phyloP scores from a whole-genome alignment of 1,140 invertebrate genomes.

The Sitodiplosis mosellana region DNA sequence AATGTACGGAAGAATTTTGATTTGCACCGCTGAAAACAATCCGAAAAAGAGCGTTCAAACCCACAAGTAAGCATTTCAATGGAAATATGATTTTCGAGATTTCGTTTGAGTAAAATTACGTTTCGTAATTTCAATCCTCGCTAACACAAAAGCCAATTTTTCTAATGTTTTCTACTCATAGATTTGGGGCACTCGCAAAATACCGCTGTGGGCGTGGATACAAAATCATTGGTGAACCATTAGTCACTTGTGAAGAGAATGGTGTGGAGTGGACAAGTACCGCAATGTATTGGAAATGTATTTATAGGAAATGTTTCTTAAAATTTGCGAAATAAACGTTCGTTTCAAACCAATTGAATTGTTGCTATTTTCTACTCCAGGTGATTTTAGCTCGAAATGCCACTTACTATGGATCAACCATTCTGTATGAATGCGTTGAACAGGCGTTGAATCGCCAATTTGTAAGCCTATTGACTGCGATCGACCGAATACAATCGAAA shows the following conservation, averaged over 20 bases:
- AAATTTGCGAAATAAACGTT: no score
- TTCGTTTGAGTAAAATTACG: no score
- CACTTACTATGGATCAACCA: conserved; percentile 70
- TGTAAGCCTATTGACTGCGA: conserved; percentile 72
- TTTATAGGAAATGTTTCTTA: no score
- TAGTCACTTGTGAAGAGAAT: conserved; percentile 61
- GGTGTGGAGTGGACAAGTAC: conserved; percentile 75
- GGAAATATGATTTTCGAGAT: no score
- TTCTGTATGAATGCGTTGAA: conserved; percentile 78
- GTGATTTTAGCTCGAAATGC: conserved; percentile 63
- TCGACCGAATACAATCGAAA: conserved; percentile 55
- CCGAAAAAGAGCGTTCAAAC: conserved; percentile 47
- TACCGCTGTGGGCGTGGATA: conserved; percentile 81
- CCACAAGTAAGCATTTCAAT: conserved; percentile 42
- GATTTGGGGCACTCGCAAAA: conserved; percentile 67
- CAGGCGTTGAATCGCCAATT: conserved; percentile 47
- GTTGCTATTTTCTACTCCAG: no score
- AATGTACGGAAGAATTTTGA: conserved; percentile 61
- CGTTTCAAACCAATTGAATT: no score
- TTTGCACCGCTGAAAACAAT: conserved; percentile 45
- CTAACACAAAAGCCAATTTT: no score
- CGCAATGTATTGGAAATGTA: conserved; percentile 71
- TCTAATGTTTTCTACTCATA: conserved; percentile 6
- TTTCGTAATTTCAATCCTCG: no score
- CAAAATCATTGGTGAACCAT: conserved; percentile 59